Base-by-base conservation (phyloP, 1,140 invertebrate genomes). In the Globodera ellingtonae region DNA sequence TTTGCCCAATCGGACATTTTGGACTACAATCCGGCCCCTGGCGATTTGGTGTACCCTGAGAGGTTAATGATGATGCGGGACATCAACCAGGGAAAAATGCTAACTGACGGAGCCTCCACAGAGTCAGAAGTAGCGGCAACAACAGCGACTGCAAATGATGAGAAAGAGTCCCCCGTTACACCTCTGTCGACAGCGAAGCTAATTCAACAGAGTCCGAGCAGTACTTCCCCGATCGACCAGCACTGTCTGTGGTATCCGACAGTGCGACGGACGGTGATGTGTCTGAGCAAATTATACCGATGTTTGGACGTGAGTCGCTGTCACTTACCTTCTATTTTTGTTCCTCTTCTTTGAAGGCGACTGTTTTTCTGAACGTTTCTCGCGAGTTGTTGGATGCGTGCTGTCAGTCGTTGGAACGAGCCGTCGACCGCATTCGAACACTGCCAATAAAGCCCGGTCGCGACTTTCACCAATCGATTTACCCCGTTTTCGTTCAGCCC, bases 221-320 rank as follows among this genome's bases (percentile, higher is more conserved):
- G 81, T 75, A 79, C 62, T 87, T 96, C 95, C 0, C 95, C 95
- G 0, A 96, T 96, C 44, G 97, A 99, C 91, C 91, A 98, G 9
- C 97, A 99, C 90, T 97, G 97, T 0, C 97, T 99, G 95, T 99
- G 97, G 97, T 82, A 98, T 91, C 97, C 97, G 0, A 97, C 95
- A 0, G 95, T 99, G 0, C 91, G 97, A 18, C 91, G 97, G 72
- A 97, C 97, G 0, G 90, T 99, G 9, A 94, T 98, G 46, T 98
- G 96, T 87, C 90, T 99, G 3, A 98, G 96, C 0, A 93, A 98
- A 83, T 91, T 99, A 0, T 98, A 97, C 90, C 92, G 96, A 76
- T 98, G 96, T 90, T 92, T 99, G 7, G 97, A 98, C 90, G 91
- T 92, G 85, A 90, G 91, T 89, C 70, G 9, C 8, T 79, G 65